These are phyloP conservation scores for Myotis myotis DNA, from an alignment of 2,797 vertebrate genomes.

Conservation along the genomic window DNA sequence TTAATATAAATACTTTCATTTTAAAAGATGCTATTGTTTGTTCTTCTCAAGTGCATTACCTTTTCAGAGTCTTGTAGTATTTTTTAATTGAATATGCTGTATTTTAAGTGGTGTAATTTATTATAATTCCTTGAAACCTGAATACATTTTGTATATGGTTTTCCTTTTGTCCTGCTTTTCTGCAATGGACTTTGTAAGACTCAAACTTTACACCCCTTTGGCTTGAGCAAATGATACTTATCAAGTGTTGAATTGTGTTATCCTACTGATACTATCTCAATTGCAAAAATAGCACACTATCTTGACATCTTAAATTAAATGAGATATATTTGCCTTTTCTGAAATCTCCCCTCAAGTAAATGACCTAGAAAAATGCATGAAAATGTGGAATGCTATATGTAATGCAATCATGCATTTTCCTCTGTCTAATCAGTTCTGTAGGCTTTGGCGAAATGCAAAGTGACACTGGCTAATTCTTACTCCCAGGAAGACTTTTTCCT, in stretches of 20 bases:
- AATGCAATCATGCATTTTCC: constrained; percentile 33
- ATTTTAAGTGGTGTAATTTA: background rate
- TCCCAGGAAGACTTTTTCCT: background rate
- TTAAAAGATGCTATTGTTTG: background rate
- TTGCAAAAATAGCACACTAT: constrained; percentile 38
- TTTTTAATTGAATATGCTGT: background rate
- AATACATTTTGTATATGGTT: background rate
- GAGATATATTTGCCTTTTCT: constrained; percentile 48
- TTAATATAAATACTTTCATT: background rate
- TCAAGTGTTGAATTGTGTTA: constrained; percentile 52
- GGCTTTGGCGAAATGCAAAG: constrained; percentile 19
- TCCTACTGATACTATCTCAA: constrained; percentile 35
- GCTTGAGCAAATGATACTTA: constrained; percentile 52
- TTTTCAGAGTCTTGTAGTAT: background rate
- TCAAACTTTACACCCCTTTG: constrained; percentile 21
- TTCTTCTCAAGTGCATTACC: background rate
- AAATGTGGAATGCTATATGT: constrained; percentile 9
- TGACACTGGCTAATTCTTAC: background rate
- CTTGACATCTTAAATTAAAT: constrained; percentile 48
- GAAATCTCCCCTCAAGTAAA: constrained; percentile 57
- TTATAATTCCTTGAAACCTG: background rate
- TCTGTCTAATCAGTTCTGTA: background rate
- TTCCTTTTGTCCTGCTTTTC: background rate
- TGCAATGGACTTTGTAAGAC: background rate
- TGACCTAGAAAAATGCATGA: constrained; percentile 57